Conservation (phyloP, 2,888 invertebrate genomes). For the Agrotis ipsilon region DNA sequence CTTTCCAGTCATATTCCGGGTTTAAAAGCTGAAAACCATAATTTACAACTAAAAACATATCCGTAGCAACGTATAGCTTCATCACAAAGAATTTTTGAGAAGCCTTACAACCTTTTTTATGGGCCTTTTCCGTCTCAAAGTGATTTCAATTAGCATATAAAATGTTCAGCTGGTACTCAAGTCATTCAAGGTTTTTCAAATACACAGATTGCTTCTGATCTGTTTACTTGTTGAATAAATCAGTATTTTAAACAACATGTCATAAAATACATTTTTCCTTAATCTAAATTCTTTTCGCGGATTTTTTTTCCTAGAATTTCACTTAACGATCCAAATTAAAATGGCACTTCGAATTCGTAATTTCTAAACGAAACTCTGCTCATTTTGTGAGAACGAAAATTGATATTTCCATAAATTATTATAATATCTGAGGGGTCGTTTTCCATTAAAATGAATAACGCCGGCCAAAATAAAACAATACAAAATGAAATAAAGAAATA, state of each 20-base stretch:
- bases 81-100: conserved; percentile 50
- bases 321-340: conserved; percentile 6
- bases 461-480: conserved; percentile 16
- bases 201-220: conserved; percentile 22
- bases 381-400: conserved; percentile 19
- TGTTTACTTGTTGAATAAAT: conserved; percentile 11
- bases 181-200: conserved; percentile 67
- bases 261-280: background rate
- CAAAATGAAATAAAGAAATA: conserved; percentile 32
- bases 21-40: conserved; percentile 16
- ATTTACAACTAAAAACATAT: conserved; percentile 2
- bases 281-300: conserved; percentile 4
- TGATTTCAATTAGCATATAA: conserved; percentile 78
- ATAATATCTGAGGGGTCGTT: conserved; percentile 32
- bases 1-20: background rate
- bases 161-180: conserved; percentile 68
- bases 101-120: conserved; percentile 67
- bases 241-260: conserved; percentile 1
- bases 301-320: background rate
- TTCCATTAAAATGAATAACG: conserved; percentile 31
- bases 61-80: conserved; percentile 21
- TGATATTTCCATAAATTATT: conserved; percentile 47
- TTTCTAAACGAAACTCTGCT: conserved; percentile 8
- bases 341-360: conserved; percentile 25
- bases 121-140: conserved; percentile 59